phyloP scores from a whole-genome alignment of 2,113 vertebrate genomes.

The Labrus mixtus region DNA sequence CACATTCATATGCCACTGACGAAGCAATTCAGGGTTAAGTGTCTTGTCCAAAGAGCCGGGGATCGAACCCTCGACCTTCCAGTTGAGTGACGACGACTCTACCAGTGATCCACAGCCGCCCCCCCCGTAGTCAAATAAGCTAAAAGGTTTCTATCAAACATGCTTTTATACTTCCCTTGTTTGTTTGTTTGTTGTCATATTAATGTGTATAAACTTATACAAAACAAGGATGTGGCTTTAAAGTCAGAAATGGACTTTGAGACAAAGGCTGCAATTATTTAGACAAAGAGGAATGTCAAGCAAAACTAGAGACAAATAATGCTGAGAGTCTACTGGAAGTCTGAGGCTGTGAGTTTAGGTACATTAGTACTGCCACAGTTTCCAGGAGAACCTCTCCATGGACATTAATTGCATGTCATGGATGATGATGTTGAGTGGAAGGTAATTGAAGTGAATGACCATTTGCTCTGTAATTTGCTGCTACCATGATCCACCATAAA shows the following conservation, averaged over 20 bases:
- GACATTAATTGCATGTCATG: constrained; percentile 79
- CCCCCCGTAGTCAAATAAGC: no score
- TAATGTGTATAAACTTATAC: background rate
- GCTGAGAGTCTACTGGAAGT: constrained; percentile 17
- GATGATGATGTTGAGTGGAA: constrained; percentile 75
- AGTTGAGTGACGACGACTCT: no score
- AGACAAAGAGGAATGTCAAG: constrained; percentile 26
- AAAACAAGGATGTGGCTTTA: background rate
- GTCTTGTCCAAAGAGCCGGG: no score
- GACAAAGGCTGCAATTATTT: constrained; percentile 27
- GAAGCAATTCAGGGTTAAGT: no score
- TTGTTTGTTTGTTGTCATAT: constrained; percentile 3
- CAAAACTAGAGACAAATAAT: constrained; percentile 14
- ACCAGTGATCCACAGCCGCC: no score
- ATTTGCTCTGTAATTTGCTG: constrained; percentile 83
- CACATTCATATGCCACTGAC: no score
- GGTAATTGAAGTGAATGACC: constrained; percentile 81
- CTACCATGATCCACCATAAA: constrained; percentile 80
- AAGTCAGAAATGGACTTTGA: background rate
- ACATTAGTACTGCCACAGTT: constrained; percentile 49
- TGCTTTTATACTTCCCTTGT: background rate
- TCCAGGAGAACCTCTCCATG: constrained; percentile 66
- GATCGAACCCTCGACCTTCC: no score
- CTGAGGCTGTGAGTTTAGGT: constrained; percentile 37
- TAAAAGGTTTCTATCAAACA: no score